These are phyloP conservation scores for Crocodylus rhombifer DNA, from an alignment of 2,797 vertebrate genomes.

Conservation along the genomic window DNA sequence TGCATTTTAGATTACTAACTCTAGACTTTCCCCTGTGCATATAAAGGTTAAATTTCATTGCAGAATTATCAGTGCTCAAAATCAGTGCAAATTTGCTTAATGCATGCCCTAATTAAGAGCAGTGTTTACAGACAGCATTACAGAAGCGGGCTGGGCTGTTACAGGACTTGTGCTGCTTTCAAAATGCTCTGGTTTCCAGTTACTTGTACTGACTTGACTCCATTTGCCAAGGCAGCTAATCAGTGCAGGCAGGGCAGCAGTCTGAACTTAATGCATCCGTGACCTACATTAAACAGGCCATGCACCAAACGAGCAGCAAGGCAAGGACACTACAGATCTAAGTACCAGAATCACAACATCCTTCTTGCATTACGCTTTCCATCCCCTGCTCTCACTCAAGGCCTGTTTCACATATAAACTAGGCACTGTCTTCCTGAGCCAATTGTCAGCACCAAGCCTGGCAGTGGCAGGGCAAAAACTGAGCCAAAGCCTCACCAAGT, in stretches of 20 bases:
- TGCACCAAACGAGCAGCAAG: neutral
- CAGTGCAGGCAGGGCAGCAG: neutral
- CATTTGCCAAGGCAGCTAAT: neutral
- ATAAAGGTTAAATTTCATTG: neutral
- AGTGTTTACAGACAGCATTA: neutral
- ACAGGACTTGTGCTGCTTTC: neutral
- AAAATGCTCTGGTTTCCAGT: neutral
- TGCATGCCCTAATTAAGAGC: neutral
- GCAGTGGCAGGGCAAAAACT: neutral
- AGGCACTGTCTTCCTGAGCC: neutral
- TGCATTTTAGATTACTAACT: too few relatives aligned
- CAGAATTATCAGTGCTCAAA: neutral
- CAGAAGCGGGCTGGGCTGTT: too few relatives aligned
- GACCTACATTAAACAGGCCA: neutral
- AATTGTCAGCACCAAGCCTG: accelerated
- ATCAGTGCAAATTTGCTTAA: neutral
- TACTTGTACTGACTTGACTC: neutral
- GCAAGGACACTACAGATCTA: neutral
- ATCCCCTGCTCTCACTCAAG: neutral
- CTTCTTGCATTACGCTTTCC: too few relatives aligned
- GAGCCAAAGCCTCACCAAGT: neutral
- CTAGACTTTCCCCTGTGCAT: neutral
- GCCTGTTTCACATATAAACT: neutral
- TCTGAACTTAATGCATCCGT: neutral
- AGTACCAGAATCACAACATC: neutral